Conservation (phyloP, 2,113 vertebrate species). For the Chionodraco myersi region DNA sequence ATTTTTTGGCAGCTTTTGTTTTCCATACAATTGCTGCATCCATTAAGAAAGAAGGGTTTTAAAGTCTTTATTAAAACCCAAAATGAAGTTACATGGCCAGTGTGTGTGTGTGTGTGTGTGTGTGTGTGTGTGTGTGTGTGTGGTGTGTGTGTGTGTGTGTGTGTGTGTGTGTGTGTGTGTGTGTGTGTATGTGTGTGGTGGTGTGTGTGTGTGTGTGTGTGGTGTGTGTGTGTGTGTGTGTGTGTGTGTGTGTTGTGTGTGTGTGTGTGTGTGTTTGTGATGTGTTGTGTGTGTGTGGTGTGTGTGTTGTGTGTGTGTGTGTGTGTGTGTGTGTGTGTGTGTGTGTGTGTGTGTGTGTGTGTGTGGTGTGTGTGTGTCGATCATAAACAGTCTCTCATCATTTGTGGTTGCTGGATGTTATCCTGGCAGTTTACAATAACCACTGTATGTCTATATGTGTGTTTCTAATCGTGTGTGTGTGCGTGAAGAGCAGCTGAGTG, state of each 20-base stretch:
- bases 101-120: too few relatives aligned
- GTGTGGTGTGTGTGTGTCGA: constrained; percentile 4
- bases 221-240: neutral
- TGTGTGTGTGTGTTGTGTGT: neutral
- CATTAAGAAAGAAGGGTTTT: too few relatives aligned
- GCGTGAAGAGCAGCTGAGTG: neutral
- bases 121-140: too few relatives aligned
- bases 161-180: neutral
- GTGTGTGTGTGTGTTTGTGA: too few relatives aligned
- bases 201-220: neutral
- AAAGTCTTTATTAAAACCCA: too few relatives aligned
- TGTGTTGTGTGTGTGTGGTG: too few relatives aligned
- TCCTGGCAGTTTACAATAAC: constrained; percentile 34
- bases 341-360: too few relatives aligned
- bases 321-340: neutral
- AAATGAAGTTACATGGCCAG: too few relatives aligned
- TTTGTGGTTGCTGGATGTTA: constrained; percentile 48
- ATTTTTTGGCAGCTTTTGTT: too few relatives aligned
- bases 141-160: too few relatives aligned
- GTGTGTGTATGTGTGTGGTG: neutral
- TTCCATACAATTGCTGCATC: too few relatives aligned
- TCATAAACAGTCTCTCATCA: constrained; percentile 40
- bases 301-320: constrained; percentile 1
- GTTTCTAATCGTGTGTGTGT: neutral
- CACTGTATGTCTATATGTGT: neutral